Conservation (phyloP, 2,113 vertebrate genomes). For the Syngnathus scovelli region DNA sequence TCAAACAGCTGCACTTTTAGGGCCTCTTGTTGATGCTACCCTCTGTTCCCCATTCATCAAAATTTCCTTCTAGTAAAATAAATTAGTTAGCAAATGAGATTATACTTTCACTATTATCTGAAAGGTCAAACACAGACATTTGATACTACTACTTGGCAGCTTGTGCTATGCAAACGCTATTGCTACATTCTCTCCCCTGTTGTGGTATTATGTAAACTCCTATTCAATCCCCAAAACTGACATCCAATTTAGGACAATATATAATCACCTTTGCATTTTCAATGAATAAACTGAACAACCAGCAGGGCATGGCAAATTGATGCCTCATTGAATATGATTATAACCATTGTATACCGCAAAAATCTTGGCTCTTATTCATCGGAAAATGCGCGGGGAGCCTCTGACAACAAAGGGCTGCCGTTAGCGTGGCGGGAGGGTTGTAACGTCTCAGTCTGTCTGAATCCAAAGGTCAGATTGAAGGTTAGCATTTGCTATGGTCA, state of each 20-base stretch:
- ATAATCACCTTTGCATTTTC: not conserved
- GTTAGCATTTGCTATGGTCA: conserved; percentile 26
- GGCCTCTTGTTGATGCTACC: conserved; percentile 34
- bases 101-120: conserved; percentile 38
- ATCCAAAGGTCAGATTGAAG: conserved; percentile 41
- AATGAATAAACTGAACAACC: not conserved
- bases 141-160: not conserved
- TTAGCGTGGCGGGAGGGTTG: conserved; percentile 7
- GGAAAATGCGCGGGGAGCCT: conserved; percentile 12
- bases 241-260: not conserved
- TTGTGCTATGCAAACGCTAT: not conserved
- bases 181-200: not conserved
- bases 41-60: conserved; percentile 6
- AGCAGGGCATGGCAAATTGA: not conserved
- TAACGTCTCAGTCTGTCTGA: conserved; percentile 36
- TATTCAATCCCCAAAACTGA: not conserved
- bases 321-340: not conserved
- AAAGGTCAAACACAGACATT: not conserved
- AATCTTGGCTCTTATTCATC: conserved; percentile 11
- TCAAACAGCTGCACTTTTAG: conserved; percentile 40
- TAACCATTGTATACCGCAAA: not conserved
- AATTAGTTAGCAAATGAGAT: conserved; percentile 5
- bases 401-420: conserved; percentile 24
- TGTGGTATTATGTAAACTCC: not conserved
- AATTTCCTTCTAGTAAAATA: not conserved